Conservation (phyloP, 2,888 invertebrate species). For the Pyrgus malvae region DNA sequence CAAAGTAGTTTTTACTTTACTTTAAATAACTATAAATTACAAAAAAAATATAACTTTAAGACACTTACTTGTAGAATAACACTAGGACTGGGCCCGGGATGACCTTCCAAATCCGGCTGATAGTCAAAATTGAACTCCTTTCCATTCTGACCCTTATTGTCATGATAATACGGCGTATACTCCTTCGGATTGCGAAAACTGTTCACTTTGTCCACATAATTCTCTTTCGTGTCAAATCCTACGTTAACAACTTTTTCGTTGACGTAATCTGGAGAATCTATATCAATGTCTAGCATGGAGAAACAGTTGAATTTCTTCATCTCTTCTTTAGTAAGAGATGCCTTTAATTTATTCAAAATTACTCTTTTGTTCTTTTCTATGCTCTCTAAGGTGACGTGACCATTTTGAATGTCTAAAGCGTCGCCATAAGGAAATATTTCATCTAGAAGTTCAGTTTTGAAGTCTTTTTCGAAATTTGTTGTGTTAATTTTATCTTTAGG, state of each 20-base stretch:
- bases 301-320: conserved; percentile 64
- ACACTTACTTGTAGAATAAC: conserved; percentile 89
- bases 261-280: conserved; percentile 56
- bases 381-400: conserved; percentile 57
- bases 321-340: conserved; percentile 45
- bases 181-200: conserved; percentile 39
- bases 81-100: conserved; percentile 97
- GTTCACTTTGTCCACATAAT: conserved; percentile 51
- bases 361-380: conserved; percentile 66
- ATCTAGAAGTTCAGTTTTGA: conserved; percentile 30
- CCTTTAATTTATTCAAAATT: conserved; percentile 52
- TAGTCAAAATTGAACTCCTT: conserved; percentile 90
- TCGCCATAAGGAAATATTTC: conserved; percentile 61
- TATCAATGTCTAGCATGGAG: conserved; percentile 72
- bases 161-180: conserved; percentile 57
- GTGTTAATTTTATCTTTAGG: conserved; percentile 9
- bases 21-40: too few relatives aligned
- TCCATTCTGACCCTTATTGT: conserved; percentile 49
- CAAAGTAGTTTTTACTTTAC: too few relatives aligned
- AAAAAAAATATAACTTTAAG: too few relatives aligned
- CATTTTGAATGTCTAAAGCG: conserved; percentile 43
- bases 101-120: conserved; percentile 89
- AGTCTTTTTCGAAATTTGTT: too few relatives aligned
- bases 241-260: conserved; percentile 63
- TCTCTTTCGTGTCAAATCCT: conserved; percentile 60